Evolutionary conservation across 2,888 invertebrate species (phyloP).

Genomic region (Torymus auratus): DNA sequence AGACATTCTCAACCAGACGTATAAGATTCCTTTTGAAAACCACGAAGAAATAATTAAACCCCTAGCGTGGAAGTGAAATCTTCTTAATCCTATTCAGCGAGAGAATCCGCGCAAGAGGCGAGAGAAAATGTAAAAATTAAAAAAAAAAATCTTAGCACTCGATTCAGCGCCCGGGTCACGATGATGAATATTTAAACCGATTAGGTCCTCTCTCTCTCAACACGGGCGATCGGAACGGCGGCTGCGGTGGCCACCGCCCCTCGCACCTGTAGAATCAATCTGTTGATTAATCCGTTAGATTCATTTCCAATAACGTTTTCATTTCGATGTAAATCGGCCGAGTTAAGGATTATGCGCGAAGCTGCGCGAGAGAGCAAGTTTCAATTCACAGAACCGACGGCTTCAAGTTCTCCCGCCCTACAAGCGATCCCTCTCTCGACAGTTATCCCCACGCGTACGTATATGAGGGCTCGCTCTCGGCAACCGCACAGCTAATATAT

Average conservation of each 20-base stretch:
- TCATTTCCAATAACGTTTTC: conserved; percentile 40
- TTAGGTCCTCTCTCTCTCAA: too few species aligned
- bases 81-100: too few species aligned
- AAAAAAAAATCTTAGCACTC: too few species aligned
- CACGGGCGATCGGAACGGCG: too few species aligned
- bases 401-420: background rate
- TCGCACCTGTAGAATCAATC: conserved; percentile 34
- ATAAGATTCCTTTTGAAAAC: too few species aligned
- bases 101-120: too few species aligned
- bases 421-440: background rate
- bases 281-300: conserved; percentile 40
- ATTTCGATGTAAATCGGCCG: conserved; percentile 55
- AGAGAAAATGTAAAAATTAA: too few species aligned
- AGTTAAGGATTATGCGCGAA: conserved; percentile 29
- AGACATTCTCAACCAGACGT: too few species aligned
- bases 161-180: background rate
- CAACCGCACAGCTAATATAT: conserved; percentile 1
- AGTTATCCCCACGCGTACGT: background rate
- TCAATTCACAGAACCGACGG: conserved; percentile 12
- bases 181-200: background rate
- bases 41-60: too few species aligned
- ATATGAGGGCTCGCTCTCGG: background rate
- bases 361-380: background rate
- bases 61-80: too few species aligned
- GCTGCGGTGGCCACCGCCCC: background rate